Base-by-base conservation (phyloP, 2,113 vertebrate genomes). In the Oxygymnocypris stewartii region DNA sequence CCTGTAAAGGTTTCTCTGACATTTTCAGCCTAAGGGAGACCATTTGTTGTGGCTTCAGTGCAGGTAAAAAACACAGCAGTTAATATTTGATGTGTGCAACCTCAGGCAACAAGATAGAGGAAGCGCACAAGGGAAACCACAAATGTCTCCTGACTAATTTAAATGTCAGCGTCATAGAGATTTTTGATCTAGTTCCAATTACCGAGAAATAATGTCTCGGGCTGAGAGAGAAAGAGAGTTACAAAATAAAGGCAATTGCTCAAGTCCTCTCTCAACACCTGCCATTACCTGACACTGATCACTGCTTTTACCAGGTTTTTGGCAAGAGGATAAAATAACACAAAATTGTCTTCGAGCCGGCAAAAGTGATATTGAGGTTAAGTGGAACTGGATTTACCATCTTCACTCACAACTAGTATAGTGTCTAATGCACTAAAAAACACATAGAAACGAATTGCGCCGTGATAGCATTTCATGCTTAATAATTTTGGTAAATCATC, bases 51-150 rank as follows among this genome's bases (percentile, higher is more conserved):
- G n/a, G 14, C 71, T 61, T 67, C 84, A 20, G 9, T 20, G 28
- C 49, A 4, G 75, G 79, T 87, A 85, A 63, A 83, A 87, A 90
- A 88, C 82, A 67, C 86, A 77, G 84, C 57, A 59, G 76, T 93
- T 85, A 90, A 91, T 92, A 87, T 93, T 93, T 92, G 83, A 91
- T 92, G 89, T 89, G 88, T 42, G 35, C 79, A 71, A 57, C 90
- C 89, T 76, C 83, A 28, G 78, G 84, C 90, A 88, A 65, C 75
- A 85, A 88, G 51, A 23, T n/a, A 77, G 75, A 82, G 57, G 82
- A 69, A 76, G 69, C 14, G 40, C 71, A 78, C 78, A 67, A 73
- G 71, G 82, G 54, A 77, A 65, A 73, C 47, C 42, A n/a, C 49
- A 54, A 85, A 79, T 57, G 86, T 35, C 86, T 85, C 69, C 65